These are phyloP conservation scores for Phortica okadai DNA, from an alignment of 2,888 invertebrate species.

Conservation along the genomic window DNA sequence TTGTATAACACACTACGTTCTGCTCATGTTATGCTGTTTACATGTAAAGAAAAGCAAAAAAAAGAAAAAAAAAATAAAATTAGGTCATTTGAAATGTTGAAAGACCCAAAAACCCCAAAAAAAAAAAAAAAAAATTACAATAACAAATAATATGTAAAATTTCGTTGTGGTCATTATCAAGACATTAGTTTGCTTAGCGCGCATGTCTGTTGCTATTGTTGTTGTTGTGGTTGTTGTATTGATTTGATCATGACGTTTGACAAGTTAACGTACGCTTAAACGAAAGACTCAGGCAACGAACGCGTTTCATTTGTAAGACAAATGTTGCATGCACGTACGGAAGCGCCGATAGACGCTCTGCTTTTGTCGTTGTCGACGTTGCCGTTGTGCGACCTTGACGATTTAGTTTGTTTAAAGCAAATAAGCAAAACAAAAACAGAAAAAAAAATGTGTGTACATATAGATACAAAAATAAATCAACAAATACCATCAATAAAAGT, in stretches of 20 bases:
- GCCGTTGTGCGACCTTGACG: conserved; percentile 21
- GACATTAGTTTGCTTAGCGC: too few species aligned
- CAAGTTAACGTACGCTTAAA: too few species aligned
- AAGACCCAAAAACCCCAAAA: not conserved
- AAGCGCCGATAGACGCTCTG: not conserved
- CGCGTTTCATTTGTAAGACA: too few species aligned
- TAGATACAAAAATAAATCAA: not conserved
- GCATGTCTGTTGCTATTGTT: too few species aligned
- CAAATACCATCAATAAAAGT: conserved; percentile 21
- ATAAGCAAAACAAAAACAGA: too few species aligned
- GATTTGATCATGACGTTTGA: too few species aligned
- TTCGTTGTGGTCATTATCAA: not conserved
- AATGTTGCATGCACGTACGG: not conserved
- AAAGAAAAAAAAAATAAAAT: not conserved
- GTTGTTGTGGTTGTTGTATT: too few species aligned
- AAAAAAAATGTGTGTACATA: too few species aligned
- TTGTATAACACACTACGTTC: too few species aligned
- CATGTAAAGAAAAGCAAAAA: not conserved
- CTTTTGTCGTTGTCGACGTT: not conserved
- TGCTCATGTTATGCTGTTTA: not conserved
- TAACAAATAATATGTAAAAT: too few species aligned
- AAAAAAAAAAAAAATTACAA: too few species aligned
- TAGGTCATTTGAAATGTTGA: conserved; percentile 1
- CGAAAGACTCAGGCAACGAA: too few species aligned
- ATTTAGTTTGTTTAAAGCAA: not conserved